A percentile compares a stretch with the other conserved stretches of the same genome.
These are phyloP conservation scores for Lepidocyrtinus sp. DNA, from an alignment of 2,888 invertebrate species.

Conservation along the genomic window DNA sequence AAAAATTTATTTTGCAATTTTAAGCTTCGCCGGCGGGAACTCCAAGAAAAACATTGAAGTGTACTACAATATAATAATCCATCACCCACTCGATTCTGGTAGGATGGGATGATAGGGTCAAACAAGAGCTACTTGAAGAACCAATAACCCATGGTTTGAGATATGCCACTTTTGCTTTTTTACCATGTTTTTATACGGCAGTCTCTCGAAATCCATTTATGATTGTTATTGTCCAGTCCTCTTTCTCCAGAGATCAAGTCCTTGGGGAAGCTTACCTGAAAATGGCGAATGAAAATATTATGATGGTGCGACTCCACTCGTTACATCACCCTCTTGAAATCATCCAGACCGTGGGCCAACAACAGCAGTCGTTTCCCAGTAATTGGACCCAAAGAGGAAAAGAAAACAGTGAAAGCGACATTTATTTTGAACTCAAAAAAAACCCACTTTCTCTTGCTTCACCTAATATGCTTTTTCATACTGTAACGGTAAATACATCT, in stretches of 20 bases:
- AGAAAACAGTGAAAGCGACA: slow-evolving; percentile 23
- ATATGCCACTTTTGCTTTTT: slow-evolving; percentile 12
- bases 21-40: not conserved
- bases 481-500: not conserved
- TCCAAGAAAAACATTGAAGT: slow-evolving; percentile 18
- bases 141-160: slow-evolving; percentile 15
- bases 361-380: slow-evolving; percentile 9
- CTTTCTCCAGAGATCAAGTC: slow-evolving; percentile 40
- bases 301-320: slow-evolving; percentile 25
- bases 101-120: not conserved
- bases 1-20: no score
- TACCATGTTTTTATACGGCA: slow-evolving; percentile 25
- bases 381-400: slow-evolving; percentile 39
- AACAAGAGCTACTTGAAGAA: slow-evolving; percentile 11
- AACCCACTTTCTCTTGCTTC: not conserved
- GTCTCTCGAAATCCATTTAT: slow-evolving; percentile 49
- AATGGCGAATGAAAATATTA: slow-evolving; percentile 52
- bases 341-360: not conserved
- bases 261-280: slow-evolving; percentile 54
- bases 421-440: slow-evolving; percentile 25
- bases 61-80: slow-evolving; percentile 2
- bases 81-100: not conserved
- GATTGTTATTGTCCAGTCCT: slow-evolving; percentile 53
- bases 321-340: slow-evolving; percentile 37
- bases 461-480: slow-evolving; percentile 17